These are phyloP conservation scores for Cinara cedri DNA, from an alignment of 2,888 invertebrate genomes.

Conservation along the genomic window DNA sequence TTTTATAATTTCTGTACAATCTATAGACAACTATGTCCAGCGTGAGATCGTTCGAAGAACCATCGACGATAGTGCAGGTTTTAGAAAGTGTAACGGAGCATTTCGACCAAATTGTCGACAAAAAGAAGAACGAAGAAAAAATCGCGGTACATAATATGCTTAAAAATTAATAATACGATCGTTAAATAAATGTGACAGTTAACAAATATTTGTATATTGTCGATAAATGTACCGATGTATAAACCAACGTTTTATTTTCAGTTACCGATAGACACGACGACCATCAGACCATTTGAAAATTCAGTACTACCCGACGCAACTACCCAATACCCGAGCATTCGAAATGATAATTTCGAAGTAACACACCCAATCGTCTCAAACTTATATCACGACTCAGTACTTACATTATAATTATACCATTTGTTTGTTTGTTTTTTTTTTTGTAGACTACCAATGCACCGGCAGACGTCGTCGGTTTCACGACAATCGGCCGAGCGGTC, in stretches of 20 bases:
- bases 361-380: too few relatives aligned
- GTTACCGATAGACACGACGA: neutral
- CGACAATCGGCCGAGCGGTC: neutral
- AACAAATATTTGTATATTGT: neutral
- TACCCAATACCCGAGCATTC: too few relatives aligned
- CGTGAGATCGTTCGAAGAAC: neutral
- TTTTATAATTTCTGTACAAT: too few relatives aligned
- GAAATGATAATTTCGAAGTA: too few relatives aligned
- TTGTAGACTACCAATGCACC: neutral
- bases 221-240: too few relatives aligned
- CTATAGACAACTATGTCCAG: conserved; percentile 1
- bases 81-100: conserved; percentile 17
- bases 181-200: neutral
- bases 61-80: neutral
- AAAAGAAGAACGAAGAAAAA: neutral
- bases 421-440: too few relatives aligned
- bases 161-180: neutral
- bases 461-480: neutral
- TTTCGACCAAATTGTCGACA: neutral
- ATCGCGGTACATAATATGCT: neutral
- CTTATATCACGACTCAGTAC: too few relatives aligned
- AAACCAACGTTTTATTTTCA: neutral
- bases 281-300: neutral
- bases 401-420: too few relatives aligned
- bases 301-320: too few relatives aligned